A percentile compares a stretch with the other conserved stretches of the same genome.
These are phyloP conservation scores for Himantopus leucocephalus DNA, from an alignment of 2,113 vertebrate species.

Conservation along the genomic window DNA sequence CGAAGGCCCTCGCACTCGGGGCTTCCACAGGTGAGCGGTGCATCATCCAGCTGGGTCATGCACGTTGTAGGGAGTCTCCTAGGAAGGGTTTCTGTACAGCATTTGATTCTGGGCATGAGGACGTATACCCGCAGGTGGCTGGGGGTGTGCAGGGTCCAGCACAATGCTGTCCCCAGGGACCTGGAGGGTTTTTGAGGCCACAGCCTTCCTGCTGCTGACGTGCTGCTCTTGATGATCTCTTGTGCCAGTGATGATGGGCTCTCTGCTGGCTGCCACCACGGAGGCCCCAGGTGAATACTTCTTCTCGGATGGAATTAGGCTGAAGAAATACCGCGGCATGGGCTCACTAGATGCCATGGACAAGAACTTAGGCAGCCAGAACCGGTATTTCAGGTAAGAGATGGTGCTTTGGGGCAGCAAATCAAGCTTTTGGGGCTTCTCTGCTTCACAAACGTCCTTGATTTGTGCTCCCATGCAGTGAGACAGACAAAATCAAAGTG, in stretches of 20 bases:
- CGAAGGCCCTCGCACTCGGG: slow-evolving; percentile 92
- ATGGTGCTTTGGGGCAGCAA: background rate
- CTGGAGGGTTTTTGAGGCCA: background rate
- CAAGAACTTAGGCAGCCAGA: slow-evolving; percentile 96
- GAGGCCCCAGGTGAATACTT: slow-evolving; percentile 97
- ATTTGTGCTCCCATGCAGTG: slow-evolving; percentile 75
- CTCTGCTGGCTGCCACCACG: slow-evolving; percentile 91
- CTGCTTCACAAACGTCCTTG: background rate
- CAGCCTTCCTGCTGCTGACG: background rate
- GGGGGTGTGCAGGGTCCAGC: background rate
- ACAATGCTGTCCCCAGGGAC: background rate
- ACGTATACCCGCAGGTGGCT: rapidly evolving
- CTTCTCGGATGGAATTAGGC: slow-evolving; percentile 95
- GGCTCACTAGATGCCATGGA: slow-evolving; percentile 98
- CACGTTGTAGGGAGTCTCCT: rapidly evolving
- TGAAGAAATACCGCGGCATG: slow-evolving; percentile 98
- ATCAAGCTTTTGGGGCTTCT: background rate
- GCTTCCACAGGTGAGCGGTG: slow-evolving; percentile 88
- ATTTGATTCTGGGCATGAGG: rapidly evolving
- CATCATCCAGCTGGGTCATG: rapidly evolving
- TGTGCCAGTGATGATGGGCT: slow-evolving; percentile 95
- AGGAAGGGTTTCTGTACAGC: rapidly evolving
- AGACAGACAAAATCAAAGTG: slow-evolving; percentile 97
- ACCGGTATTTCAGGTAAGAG: slow-evolving; percentile 92
- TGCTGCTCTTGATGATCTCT: background rate